Evolutionary conservation across 2,888 invertebrate species (phyloP), one percentile per base, ranked within the genome.

Genomic region (Pilophorus perplexus): DNA sequence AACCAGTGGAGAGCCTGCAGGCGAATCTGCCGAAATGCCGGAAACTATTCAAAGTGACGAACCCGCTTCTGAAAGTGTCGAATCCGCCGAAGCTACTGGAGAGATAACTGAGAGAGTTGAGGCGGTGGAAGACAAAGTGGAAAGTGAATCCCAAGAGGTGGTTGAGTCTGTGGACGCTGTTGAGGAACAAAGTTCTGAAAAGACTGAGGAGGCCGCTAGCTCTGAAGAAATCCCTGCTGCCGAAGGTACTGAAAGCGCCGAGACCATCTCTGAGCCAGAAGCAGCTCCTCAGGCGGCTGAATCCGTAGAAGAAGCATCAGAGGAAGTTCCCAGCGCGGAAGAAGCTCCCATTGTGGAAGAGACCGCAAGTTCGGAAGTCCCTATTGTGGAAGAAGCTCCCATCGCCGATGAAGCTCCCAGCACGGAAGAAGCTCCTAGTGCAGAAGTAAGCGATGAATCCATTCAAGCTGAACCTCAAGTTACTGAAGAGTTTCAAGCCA

Each of bases 281-380:
- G 67, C 37, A 42, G 25, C 52, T 1, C 44, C 22, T 5, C 52
- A 67, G 40, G 25, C 48, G 22, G 60, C 67, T 3, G 67, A 67
- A 14, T 42, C 60, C 38, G 66, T 10, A 10, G 46, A 46, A 12
- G 46, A 33, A 55, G 20, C 10, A 20, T 16, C 14, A 10, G 55
- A 55, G 38, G 38, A 55, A 37, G 38, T 20, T 37, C 37, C 33
- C 16, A 55, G 55, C 8, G 52, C 52, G 42, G 22, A 37, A 27
- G 64, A 23, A 28, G 55, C 64, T 14, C 50, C 59, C 8, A 33
- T 59, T 23, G 67, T 59, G 12, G 68, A 71, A 62, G 78, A 79
- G 76, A 78, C 77, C 73, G 76, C 71, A 78, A 79, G 78, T 67
- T 73, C 70, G 72, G 78, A 79, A 69, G n/a, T n/a, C n/a, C n/a